Percentiles rank a stretch among this genome's conserved stretches.
Conservation (phyloP, 2,113 vertebrate genomes). For the Cyrtonyx montezumae region DNA sequence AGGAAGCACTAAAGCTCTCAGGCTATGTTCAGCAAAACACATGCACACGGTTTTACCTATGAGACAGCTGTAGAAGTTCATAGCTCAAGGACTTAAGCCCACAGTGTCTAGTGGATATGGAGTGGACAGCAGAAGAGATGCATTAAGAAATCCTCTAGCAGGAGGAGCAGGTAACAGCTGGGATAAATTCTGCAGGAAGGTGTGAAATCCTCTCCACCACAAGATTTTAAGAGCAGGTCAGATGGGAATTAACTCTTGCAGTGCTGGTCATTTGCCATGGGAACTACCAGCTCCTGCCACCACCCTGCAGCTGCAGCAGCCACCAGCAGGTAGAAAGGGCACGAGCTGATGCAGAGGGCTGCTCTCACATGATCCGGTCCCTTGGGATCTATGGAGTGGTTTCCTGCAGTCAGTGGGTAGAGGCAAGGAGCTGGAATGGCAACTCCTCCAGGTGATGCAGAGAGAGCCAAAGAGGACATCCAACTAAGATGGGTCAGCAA, state of each 20-base stretch:
- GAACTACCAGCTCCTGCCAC: neutral
- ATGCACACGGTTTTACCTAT: neutral
- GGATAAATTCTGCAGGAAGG: neutral
- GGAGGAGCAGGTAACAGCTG: neutral
- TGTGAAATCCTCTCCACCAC: neutral
- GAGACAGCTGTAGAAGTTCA: neutral
- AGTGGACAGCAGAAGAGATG: neutral
- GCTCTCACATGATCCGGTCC: neutral
- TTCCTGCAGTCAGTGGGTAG: neutral
- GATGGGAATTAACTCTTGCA: neutral
- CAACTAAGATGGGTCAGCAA: neutral
- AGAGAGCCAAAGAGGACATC: neutral
- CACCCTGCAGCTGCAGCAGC: accelerated
- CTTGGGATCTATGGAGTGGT: neutral
- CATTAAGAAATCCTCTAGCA: neutral
- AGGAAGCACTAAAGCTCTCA: neutral
- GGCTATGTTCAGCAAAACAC: neutral
- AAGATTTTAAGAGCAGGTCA: neutral
- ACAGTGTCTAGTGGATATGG: neutral
- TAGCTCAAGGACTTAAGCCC: neutral
- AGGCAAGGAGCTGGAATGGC: neutral
- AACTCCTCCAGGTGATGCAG: neutral
- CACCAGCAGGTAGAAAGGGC: neutral
- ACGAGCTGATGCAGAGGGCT: neutral
- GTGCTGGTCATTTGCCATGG: neutral